A percentile compares a stretch with the other conserved stretches of the same genome.
Evolutionary conservation across 1,140 invertebrate genomes (phyloP).

Genomic region (Sinella curviseta): DNA sequence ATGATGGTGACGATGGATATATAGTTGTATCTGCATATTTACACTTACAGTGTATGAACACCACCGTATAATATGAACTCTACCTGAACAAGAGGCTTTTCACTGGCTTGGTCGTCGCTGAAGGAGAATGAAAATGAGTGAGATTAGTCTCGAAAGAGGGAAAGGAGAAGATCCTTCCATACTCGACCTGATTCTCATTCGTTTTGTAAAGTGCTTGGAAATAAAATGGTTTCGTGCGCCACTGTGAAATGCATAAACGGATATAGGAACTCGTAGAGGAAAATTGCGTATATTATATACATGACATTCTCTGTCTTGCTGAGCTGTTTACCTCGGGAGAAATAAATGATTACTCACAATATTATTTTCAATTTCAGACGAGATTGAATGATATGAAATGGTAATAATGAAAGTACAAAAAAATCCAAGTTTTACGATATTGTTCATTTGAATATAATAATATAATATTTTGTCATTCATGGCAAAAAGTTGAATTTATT

Average conservation of each 20-base stretch:
- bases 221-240: background rate
- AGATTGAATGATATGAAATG: background rate
- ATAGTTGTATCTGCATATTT: too few relatives aligned
- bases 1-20: too few relatives aligned
- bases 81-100: too few relatives aligned
- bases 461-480: too few relatives aligned
- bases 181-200: too few relatives aligned
- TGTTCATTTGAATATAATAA: too few relatives aligned
- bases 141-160: background rate
- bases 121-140: background rate
- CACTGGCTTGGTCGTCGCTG: background rate
- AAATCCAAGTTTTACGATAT: background rate
- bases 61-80: too few relatives aligned
- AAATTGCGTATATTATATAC: background rate
- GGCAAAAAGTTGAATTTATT: too few relatives aligned
- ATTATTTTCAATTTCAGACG: constrained; percentile 5
- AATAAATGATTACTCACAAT: background rate
- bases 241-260: background rate
- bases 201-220: too few relatives aligned
- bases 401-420: background rate
- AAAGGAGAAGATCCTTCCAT: too few relatives aligned
- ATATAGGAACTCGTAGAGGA: background rate
- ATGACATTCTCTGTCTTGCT: background rate
- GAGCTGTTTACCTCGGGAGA: background rate
- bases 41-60: too few relatives aligned